Conservation (phyloP, 2,113 vertebrate genomes). For the Crotalus viridis region DNA sequence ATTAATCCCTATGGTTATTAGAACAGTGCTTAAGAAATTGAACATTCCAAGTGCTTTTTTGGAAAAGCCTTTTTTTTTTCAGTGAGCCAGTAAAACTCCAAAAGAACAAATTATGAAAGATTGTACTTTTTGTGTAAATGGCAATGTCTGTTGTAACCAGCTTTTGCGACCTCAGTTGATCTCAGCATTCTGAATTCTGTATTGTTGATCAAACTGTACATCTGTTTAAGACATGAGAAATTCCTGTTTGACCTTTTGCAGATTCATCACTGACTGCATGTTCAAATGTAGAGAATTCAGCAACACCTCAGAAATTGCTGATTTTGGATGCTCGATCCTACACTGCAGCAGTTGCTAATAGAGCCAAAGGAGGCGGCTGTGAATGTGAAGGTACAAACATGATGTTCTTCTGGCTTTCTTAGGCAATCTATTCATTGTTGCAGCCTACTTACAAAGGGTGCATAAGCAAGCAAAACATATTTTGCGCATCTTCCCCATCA, state of each 20-base stretch:
- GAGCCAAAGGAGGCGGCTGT: constrained; percentile 97
- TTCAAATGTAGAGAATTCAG: constrained; percentile 79
- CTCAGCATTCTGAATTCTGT: background rate
- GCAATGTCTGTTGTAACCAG: background rate
- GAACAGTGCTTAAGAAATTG: background rate
- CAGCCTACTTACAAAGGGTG: background rate
- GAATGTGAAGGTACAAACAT: constrained; percentile 89
- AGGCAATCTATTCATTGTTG: background rate
- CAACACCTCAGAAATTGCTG: constrained; percentile 88
- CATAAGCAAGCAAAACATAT: background rate
- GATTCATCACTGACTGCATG: constrained; percentile 88
- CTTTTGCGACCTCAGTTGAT: background rate
- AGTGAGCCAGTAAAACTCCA: background rate
- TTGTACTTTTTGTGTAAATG: background rate
- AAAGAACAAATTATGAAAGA: background rate
- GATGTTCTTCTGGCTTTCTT: background rate
- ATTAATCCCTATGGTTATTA: background rate
- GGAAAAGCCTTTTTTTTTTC: background rate
- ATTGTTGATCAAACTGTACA: background rate
- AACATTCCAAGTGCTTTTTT: background rate
- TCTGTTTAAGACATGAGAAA: background rate
- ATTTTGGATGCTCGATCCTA: constrained; percentile 97
- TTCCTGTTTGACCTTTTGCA: constrained; percentile 51
- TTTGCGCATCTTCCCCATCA: background rate
- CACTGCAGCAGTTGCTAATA: constrained; percentile 94